Percentiles rank a stretch among this genome's conserved stretches.
Conservation (phyloP, 2,797 vertebrate genomes). For the Bufotes viridis region DNA sequence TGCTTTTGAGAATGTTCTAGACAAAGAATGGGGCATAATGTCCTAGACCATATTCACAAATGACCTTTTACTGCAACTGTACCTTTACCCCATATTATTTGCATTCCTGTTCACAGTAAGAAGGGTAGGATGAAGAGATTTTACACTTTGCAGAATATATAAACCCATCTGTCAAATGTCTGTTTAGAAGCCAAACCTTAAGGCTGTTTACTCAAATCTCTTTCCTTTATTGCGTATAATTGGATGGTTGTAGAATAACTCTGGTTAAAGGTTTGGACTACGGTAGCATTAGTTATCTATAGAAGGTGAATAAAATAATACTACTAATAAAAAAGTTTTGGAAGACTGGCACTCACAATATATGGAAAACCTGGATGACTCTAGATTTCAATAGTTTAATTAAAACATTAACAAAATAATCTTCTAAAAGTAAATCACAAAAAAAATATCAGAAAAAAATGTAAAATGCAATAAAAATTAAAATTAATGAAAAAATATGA, state of each 20-base stretch:
- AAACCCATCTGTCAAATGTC: constrained; percentile 37
- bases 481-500: no score
- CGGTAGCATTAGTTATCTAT: background rate
- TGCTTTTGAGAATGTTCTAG: background rate
- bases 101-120: constrained; percentile 8
- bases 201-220: constrained; percentile 7
- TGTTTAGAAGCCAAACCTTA: constrained; percentile 32
- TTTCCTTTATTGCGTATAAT: constrained; percentile 7
- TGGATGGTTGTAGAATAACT: background rate
- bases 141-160: constrained; percentile 12
- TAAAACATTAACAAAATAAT: no score
- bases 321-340: no score
- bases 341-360: no score
- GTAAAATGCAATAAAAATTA: no score
- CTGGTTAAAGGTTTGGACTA: background rate
- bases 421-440: no score
- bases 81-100: constrained; percentile 1
- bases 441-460: no score
- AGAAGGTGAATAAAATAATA: background rate
- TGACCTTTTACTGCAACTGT: background rate
- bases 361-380: no score
- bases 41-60: background rate
- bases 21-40: background rate
- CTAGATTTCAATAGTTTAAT: no score
- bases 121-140: background rate